Conservation (phyloP, 2,113 vertebrate species). For the Megaceryle torquata region DNA sequence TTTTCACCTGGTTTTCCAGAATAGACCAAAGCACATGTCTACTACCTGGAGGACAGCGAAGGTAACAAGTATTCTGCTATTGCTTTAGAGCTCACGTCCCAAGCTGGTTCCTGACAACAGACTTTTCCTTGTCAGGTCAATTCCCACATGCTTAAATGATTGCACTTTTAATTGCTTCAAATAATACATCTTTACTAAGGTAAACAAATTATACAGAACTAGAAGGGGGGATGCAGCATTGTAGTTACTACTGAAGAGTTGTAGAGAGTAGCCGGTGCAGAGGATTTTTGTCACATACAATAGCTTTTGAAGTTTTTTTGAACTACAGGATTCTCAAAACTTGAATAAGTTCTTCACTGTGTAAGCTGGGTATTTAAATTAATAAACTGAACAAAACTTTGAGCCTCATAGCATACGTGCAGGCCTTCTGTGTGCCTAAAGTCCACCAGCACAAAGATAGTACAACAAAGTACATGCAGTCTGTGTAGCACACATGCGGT, state of each 20-base stretch:
- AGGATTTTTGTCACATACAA: neutral
- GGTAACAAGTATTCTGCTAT: neutral
- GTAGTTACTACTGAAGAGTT: neutral
- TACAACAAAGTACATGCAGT: neutral
- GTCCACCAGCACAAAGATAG: neutral
- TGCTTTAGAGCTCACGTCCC: neutral
- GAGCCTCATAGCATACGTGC: neutral
- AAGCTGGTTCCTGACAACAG: neutral
- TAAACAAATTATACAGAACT: neutral
- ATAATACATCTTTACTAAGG: neutral
- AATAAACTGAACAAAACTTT: neutral
- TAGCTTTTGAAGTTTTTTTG: neutral
- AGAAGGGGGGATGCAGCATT: neutral
- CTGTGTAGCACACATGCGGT: neutral
- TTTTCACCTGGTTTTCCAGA: neutral
- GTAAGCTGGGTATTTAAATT: neutral
- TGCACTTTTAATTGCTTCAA: neutral
- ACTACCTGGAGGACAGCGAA: neutral
- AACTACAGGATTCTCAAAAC: neutral
- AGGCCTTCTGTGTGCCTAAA: neutral
- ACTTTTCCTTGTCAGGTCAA: neutral
- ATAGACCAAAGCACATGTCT: neutral
- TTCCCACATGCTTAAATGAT: neutral
- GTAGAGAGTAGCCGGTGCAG: neutral
- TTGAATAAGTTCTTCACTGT: neutral